Percentiles rank a stretch among this genome's conserved stretches.
Evolutionary conservation across 2,113 vertebrate genomes (phyloP).

Genomic region (Numenius arquata): DNA sequence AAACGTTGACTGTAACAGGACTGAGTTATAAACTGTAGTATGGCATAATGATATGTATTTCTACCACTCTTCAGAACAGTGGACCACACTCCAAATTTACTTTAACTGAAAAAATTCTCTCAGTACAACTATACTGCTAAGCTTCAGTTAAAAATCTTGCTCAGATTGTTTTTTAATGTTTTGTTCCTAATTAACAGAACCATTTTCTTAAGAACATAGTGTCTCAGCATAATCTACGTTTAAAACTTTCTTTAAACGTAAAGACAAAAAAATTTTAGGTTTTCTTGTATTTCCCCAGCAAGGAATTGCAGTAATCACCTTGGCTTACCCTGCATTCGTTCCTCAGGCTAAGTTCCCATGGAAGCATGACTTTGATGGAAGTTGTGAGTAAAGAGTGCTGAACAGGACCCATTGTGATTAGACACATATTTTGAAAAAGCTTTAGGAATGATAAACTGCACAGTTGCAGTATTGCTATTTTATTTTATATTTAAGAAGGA

Average conservation of each 20-base stretch:
- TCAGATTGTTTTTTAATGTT: not conserved
- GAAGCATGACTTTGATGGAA: conserved; percentile 1
- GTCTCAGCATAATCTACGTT: not conserved
- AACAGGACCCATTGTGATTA: not conserved
- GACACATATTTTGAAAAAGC: not conserved
- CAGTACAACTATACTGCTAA: not conserved
- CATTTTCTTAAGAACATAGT: not conserved
- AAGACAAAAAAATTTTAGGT: not conserved
- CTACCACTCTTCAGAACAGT: not conserved
- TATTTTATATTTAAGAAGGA: conserved; percentile 38
- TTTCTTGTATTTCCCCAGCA: not conserved
- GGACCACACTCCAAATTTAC: not conserved
- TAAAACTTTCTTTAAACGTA: not conserved
- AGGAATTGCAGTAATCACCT: not conserved
- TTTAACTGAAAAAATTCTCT: not conserved
- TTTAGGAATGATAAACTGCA: conserved; percentile 54
- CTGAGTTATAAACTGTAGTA: not conserved
- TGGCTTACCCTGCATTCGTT: not conserved
- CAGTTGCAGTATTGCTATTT: not conserved
- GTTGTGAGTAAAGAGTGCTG: not conserved
- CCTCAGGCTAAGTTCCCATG: not conserved
- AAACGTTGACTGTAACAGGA: not conserved
- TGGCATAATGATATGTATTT: not conserved
- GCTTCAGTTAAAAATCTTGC: not conserved
- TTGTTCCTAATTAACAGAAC: not conserved